phyloP scores from a whole-genome alignment of 2,888 invertebrate species.

The Scaptomyza flava region DNA sequence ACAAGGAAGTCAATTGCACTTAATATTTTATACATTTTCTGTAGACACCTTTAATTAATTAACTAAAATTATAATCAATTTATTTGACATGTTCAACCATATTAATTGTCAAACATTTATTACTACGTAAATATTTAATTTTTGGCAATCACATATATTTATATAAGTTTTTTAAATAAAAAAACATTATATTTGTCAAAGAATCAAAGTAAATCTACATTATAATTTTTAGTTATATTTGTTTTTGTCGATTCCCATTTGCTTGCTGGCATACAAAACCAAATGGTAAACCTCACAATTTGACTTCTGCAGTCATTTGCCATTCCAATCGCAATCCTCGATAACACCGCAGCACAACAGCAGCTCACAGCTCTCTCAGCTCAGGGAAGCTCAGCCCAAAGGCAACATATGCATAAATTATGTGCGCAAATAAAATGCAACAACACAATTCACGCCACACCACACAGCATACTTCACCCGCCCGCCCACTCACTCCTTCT shows the following conservation, averaged over 20 bases:
- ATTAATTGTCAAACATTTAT: not conserved
- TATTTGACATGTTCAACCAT: not conserved
- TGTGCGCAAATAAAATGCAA: slow-evolving; percentile 48
- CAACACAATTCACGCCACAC: slow-evolving; percentile 24
- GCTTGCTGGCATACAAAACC: not conserved
- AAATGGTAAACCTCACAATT: slow-evolving; percentile 31
- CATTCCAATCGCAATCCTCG: slow-evolving; percentile 36
- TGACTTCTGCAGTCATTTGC: slow-evolving; percentile 44
- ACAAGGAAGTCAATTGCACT: too few species aligned
- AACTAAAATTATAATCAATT: not conserved
- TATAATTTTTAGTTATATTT: slow-evolving; percentile 3
- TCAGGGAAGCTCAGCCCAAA: slow-evolving; percentile 34
- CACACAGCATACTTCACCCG: slow-evolving; percentile 6
- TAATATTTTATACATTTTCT: too few species aligned
- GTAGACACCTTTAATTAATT: too few species aligned
- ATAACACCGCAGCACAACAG: slow-evolving; percentile 21
- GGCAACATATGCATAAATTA: slow-evolving; percentile 57
- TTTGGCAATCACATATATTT: not conserved
- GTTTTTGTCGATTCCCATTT: slow-evolving; percentile 8
- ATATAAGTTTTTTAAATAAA: not conserved
- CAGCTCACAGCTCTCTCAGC: slow-evolving; percentile 6
- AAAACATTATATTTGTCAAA: slow-evolving; percentile 16
- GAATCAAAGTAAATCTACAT: slow-evolving; percentile 33
- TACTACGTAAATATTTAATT: not conserved
- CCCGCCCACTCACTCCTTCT: not conserved